Percentiles rank a stretch among this genome's conserved stretches.
Evolutionary conservation across 2,888 invertebrate genomes (phyloP).

Genomic region (Tryphoninae sp.): DNA sequence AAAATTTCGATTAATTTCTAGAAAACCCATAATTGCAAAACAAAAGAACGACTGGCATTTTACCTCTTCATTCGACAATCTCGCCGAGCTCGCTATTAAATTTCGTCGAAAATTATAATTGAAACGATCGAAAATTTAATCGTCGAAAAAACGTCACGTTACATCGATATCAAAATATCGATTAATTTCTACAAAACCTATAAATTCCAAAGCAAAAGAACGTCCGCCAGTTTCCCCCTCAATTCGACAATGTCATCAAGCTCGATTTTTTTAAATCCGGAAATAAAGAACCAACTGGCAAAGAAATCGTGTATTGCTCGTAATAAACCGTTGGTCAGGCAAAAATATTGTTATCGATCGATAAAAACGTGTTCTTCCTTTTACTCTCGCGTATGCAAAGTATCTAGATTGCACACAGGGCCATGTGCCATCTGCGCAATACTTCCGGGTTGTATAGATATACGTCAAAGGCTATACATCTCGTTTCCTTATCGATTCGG

Average conservation of each 20-base stretch:
- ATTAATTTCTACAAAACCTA: no score
- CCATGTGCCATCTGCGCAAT: constrained; percentile 1
- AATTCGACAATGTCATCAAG: background rate
- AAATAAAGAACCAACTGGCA: constrained; percentile 48
- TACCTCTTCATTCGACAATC: no score
- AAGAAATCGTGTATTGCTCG: constrained; percentile 12
- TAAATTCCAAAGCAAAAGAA: background rate
- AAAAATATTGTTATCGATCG: constrained; percentile 58
- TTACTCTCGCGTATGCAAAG: background rate
- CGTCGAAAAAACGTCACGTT: no score
- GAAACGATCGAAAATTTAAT: no score
- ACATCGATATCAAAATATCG: no score
- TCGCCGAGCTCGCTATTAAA: no score
- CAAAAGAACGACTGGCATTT: no score
- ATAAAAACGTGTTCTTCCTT: constrained; percentile 27
- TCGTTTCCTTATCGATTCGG: constrained; percentile 47
- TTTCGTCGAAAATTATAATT: no score
- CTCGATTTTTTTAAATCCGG: constrained; percentile 25
- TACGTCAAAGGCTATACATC: constrained; percentile 32
- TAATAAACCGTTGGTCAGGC: constrained; percentile 18
- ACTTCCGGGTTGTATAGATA: constrained; percentile 25
- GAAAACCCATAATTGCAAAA: no score
- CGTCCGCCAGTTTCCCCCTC: background rate
- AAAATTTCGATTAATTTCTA: no score
- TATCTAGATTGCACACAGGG: background rate